These are phyloP conservation scores for Serilophus lunatus DNA, from an alignment of 2,113 vertebrate genomes.

Conservation along the genomic window DNA sequence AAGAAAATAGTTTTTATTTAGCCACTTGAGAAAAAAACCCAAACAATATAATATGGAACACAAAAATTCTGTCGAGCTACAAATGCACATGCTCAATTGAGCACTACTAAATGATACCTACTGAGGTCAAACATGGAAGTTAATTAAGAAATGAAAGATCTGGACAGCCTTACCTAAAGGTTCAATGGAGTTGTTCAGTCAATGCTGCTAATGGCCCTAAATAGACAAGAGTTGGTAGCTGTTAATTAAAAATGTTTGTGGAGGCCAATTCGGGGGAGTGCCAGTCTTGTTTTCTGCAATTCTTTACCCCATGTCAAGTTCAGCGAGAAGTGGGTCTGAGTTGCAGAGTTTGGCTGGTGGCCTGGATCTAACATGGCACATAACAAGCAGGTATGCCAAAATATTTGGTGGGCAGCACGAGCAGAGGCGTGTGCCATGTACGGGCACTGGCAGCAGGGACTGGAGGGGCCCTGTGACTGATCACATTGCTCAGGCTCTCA, in stretches of 20 bases:
- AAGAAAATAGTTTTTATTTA: background rate
- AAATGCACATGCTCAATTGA: background rate
- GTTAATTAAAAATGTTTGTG: background rate
- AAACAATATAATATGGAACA: background rate
- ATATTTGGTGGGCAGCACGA: background rate
- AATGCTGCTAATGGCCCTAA: background rate
- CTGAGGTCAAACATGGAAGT: background rate
- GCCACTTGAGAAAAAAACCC: background rate
- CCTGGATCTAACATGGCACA: background rate
- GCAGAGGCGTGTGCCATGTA: rapidly evolving
- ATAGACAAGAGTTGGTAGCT: background rate
- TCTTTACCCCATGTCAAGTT: background rate
- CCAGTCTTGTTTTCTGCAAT: background rate
- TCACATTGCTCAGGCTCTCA: background rate
- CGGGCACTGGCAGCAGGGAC: background rate
- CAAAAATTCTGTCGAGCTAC: background rate
- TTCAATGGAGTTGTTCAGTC: background rate
- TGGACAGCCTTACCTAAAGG: background rate
- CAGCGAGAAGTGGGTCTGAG: background rate
- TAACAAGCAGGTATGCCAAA: background rate
- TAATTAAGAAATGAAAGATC: background rate
- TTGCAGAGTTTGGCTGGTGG: background rate
- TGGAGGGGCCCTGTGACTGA: background rate
- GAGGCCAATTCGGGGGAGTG: background rate
- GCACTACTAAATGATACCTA: background rate